These are phyloP conservation scores for Himalopsyche phryganea DNA, from an alignment of 1,140 invertebrate species.

Conservation along the genomic window DNA sequence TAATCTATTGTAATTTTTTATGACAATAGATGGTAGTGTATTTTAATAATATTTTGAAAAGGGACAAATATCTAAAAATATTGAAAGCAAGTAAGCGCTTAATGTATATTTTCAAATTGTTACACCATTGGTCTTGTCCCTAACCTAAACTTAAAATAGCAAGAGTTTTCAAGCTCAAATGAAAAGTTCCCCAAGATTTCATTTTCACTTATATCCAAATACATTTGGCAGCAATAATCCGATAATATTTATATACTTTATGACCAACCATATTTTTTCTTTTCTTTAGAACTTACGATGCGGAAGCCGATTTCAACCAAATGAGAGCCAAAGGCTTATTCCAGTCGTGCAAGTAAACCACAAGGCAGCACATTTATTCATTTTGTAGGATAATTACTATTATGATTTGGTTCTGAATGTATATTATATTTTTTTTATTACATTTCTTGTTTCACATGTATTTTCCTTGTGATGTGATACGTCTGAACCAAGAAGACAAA, in stretches of 20 bases:
- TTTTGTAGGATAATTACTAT: neutral
- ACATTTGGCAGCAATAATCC: too few relatives aligned
- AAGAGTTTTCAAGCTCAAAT: too few relatives aligned
- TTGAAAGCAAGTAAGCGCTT: neutral
- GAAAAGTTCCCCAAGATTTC: too few relatives aligned
- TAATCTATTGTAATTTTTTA: neutral
- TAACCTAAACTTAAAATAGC: too few relatives aligned
- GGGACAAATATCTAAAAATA: neutral
- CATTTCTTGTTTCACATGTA: neutral
- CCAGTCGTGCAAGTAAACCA: constrained; percentile 41
- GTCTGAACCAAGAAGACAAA: too few relatives aligned
- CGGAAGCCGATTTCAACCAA: constrained; percentile 55
- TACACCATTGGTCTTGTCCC: too few relatives aligned
- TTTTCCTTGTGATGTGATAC: neutral
- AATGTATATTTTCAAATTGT: too few relatives aligned
- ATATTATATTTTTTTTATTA: neutral
- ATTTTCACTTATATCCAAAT: too few relatives aligned
- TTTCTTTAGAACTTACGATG: constrained; percentile 54
- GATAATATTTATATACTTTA: too few relatives aligned
- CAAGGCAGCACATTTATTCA: neutral
- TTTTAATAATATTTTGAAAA: neutral
- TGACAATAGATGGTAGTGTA: neutral
- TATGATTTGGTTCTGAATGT: constrained; percentile 2
- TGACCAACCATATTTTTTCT: too few relatives aligned
- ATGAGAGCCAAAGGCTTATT: constrained; percentile 56